Percentiles rank a stretch among this genome's conserved stretches.
phyloP scores from a whole-genome alignment of 53 echinoderm and acorn worm species.

The Henricia sp. region DNA sequence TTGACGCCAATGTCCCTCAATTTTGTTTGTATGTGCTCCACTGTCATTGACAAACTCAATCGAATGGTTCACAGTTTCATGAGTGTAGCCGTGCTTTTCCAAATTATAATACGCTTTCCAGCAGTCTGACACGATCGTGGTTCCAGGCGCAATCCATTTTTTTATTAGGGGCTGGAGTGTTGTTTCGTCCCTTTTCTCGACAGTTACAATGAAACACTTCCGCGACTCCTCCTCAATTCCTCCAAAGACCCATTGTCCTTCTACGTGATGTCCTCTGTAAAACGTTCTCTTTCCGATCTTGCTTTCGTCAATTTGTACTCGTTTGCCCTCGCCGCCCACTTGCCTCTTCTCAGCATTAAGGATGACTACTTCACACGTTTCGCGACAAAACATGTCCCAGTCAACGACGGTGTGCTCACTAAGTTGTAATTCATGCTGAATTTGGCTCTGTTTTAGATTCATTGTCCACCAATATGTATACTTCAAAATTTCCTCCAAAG shows the following conservation, averaged over 20 bases:
- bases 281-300: constrained; percentile 6
- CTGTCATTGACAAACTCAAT: no score
- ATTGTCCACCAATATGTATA: no score
- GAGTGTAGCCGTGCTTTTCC: constrained; percentile 10
- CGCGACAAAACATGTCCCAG: no score
- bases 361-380: neutral
- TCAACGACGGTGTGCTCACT: no score
- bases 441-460: no score
- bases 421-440: no score
- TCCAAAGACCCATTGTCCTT: constrained; percentile 60
- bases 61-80: no score
- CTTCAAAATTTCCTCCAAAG: no score
- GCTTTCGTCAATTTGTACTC: constrained; percentile 1
- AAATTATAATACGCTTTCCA: constrained; percentile 51
- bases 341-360: neutral
- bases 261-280: constrained; percentile 5
- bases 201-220: constrained; percentile 35
- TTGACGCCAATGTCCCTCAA: no score
- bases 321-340: neutral
- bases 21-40: no score
- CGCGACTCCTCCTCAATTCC: constrained; percentile 25
- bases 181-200: constrained; percentile 3
- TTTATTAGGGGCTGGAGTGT: no score
- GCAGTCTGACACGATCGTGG: constrained; percentile 38
- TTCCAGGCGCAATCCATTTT: constrained; percentile 23